Evolutionary conservation across 2,888 invertebrate species (phyloP), one percentile per base, ranked within the genome.

Genomic region (Apotomis betuletana): DNA sequence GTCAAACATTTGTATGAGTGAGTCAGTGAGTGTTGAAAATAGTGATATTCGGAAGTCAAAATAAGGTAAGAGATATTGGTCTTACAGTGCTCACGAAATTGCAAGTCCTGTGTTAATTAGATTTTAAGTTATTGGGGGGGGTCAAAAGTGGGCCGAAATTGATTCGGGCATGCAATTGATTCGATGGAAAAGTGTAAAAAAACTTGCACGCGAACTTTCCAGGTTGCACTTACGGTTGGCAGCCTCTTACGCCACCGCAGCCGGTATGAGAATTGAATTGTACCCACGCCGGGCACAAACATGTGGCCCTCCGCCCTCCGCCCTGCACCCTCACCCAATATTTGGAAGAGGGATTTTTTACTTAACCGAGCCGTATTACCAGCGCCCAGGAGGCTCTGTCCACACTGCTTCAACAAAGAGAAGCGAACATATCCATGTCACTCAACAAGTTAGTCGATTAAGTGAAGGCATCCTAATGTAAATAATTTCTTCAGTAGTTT

Each of bases 321-420:
- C 49, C 10, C 49, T 55, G 5, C 58, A 10, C 67, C 59, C 54
- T 44, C 5, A 12, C 8, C 38, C 38, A 54, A 64, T 64, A 59
- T 70, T 59, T 44, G 58, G 51, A 36, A 63, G 69, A 58, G 58
- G 69, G 55, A 51, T 59, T 60, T 70, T 57, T 70, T 64, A 58
- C 51, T 63, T 54, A 64, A 44, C 64, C 52, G 52, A 55, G n/a
- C 27, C 38, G 63, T 67, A 44, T 63, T 52, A 63, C 63, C 15
- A 54, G 63, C 52, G 52, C 41, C 54, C 41, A 41, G 6, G 15
- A 15, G 9, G 52, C 63, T 63, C 52, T 63, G 63, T 63, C 63
- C 54, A 64, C 64, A 62, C n/a, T 41, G 10, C 54, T 51, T 15
- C 9, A 10, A 8, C 55, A 64, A 64, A 64, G 44, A 46, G 59